Base-by-base conservation (phyloP, 2,888 invertebrate species). In the Micropterix aruncella region DNA sequence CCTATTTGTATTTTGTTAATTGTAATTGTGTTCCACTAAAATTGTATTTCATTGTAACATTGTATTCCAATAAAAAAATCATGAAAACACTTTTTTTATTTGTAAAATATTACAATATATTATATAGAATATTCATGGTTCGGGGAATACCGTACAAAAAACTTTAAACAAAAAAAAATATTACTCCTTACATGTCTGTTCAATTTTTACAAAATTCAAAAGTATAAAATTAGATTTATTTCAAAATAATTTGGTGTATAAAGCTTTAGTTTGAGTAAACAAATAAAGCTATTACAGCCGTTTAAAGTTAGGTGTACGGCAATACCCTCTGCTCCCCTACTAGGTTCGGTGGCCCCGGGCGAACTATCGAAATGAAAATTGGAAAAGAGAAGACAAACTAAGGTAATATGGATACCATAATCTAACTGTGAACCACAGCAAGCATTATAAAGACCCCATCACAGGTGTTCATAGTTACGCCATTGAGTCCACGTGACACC, bases 251-350 rank as follows among this genome's bases (percentile, higher is more conserved):
- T 36, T 36, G 36, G 36, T 36, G 36, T 36, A 7, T 36, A 36
- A 7, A 37, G 38, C 38, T 37, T 37, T 37, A 37, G 38, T 37
- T 7, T 37, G 38, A 9, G 38, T 7, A 37, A 37, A 37, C 38
- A 37, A 37, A 4, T 4, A 9, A 3, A 37, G 14, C 16, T 4
- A 37, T 37, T 37, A 37, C 3, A 37, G 38, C 38, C 38, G 3
- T 37, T 37, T 37, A 37, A 37, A 37, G 12, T 37, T 37, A 37
- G 9, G 38, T 37, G 38, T 37, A 37, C 38, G 38, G 38, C 38
- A 37, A 7, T 7, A 7, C 12, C 36, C 36, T 12, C 12, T 7
- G 36, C n/a, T n/a, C n/a, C n/a, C n/a, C n/a, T n/a, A n/a, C n/a
- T n/a, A n/a, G n/a, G n/a, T n/a, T n/a, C n/a, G n/a, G n/a, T n/a